Percentiles rank a stretch among this genome's conserved stretches.
Conservation (phyloP, 2,888 invertebrate species). For the Troides oblongomaculatus region DNA sequence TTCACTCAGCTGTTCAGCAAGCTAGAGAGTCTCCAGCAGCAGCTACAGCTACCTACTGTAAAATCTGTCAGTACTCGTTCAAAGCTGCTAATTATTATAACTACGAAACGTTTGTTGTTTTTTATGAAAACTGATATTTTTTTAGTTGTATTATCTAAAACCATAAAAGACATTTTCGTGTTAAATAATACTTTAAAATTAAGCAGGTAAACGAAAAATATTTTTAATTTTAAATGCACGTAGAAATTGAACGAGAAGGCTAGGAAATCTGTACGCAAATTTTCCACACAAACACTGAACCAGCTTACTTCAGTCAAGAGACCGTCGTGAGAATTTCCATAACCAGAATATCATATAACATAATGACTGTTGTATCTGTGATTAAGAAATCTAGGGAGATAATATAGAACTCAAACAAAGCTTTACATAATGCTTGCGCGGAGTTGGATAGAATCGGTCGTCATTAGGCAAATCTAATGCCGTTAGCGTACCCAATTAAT, state of each 20-base stretch:
- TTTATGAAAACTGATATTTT: too few relatives aligned
- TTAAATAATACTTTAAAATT: too few relatives aligned
- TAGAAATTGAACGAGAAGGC: not conserved
- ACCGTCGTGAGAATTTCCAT: constrained; percentile 31
- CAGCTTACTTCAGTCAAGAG: constrained; percentile 9
- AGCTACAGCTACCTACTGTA: too few relatives aligned
- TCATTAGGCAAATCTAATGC: constrained; percentile 75
- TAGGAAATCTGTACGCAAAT: not conserved
- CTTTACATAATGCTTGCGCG: constrained; percentile 70
- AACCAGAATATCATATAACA: constrained; percentile 39
- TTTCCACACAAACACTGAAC: not conserved
- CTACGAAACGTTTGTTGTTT: too few relatives aligned
- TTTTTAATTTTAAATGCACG: not conserved
- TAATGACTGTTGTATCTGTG: constrained; percentile 57
- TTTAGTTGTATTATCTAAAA: too few relatives aligned
- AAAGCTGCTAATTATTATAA: too few relatives aligned
- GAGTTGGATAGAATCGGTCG: constrained; percentile 60
- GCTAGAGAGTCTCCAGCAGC: too few relatives aligned
- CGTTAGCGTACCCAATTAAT: constrained; percentile 72
- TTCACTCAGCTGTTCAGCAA: too few relatives aligned
- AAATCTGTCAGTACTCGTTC: too few relatives aligned
- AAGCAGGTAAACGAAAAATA: too few relatives aligned
- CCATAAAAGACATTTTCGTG: too few relatives aligned
- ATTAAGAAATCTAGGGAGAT: constrained; percentile 56
- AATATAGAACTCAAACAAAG: constrained; percentile 71